phyloP scores from a whole-genome alignment of 2,888 invertebrate genomes.

The Lasioglossum villosulum region DNA sequence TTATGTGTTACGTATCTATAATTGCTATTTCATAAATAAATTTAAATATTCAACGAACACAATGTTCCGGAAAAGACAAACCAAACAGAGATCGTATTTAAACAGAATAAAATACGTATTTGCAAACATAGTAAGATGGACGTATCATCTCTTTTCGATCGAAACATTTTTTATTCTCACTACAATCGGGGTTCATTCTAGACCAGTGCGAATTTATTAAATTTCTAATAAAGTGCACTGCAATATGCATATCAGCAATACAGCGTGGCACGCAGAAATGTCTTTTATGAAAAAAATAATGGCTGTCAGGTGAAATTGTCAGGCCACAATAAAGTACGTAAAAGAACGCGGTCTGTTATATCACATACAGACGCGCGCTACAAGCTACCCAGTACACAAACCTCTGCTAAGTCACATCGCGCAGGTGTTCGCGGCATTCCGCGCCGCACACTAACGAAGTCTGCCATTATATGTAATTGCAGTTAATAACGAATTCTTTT shows the following conservation, averaged over 20 bases:
- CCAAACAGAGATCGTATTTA: neutral
- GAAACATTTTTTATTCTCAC: neutral
- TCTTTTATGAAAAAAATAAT: conserved; percentile 13
- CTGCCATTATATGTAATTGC: neutral
- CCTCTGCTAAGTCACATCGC: neutral
- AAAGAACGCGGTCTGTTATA: neutral
- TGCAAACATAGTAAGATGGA: neutral
- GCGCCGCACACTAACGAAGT: neutral
- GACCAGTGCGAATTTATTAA: neutral
- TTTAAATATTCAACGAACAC: neutral
- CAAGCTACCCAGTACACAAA: neutral
- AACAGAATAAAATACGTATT: neutral
- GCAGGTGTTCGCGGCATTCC: neutral
- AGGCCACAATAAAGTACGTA: conserved; percentile 2
- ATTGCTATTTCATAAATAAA: neutral
- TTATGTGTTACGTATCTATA: neutral
- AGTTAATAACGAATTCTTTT: conserved; percentile 7
- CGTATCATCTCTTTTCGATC: neutral
- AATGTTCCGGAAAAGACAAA: no score
- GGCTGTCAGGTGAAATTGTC: neutral
- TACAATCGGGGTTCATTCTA: neutral
- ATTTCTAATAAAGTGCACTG: neutral
- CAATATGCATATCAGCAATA: neutral
- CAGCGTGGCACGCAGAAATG: neutral
- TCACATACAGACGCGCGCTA: neutral